Conservation (phyloP, 2,888 invertebrate species). For the Eupithecia subumbrata region DNA sequence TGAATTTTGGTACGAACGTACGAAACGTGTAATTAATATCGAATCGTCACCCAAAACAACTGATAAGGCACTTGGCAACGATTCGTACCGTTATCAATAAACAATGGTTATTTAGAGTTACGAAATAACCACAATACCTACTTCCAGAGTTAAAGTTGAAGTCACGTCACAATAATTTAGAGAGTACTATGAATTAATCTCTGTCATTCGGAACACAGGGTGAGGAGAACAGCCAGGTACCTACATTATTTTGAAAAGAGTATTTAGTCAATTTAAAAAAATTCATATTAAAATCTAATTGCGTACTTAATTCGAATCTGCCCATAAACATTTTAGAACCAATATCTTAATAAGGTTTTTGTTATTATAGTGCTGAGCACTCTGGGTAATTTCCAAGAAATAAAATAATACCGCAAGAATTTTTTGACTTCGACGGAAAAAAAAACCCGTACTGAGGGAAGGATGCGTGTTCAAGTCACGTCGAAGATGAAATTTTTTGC, state of each 20-base stretch:
- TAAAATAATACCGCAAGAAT: too few relatives aligned
- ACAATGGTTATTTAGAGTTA: constrained; percentile 18
- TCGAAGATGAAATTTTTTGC: too few relatives aligned
- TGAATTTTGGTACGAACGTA: not conserved
- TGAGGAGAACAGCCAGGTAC: not conserved
- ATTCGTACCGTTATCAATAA: constrained; percentile 21
- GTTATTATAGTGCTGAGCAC: too few relatives aligned
- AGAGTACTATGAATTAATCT: not conserved
- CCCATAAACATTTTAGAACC: not conserved
- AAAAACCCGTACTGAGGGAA: too few relatives aligned
- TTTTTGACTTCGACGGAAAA: too few relatives aligned
- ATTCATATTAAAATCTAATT: not conserved
- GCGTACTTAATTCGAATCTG: not conserved
- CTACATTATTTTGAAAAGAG: not conserved
- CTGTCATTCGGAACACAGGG: not conserved
- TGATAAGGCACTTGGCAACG: constrained; percentile 34
- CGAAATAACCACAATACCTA: constrained; percentile 25
- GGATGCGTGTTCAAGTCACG: too few relatives aligned
- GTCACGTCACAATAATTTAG: not conserved
- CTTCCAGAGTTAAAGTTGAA: constrained; percentile 8
- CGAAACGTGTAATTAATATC: not conserved
- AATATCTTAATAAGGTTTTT: too few relatives aligned
- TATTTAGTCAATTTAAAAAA: not conserved
- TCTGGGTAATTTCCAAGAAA: too few relatives aligned
- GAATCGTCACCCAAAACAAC: constrained; percentile 18